Base-by-base conservation (phyloP, 2,797 vertebrate genomes). In the Tragopan temminckii region DNA sequence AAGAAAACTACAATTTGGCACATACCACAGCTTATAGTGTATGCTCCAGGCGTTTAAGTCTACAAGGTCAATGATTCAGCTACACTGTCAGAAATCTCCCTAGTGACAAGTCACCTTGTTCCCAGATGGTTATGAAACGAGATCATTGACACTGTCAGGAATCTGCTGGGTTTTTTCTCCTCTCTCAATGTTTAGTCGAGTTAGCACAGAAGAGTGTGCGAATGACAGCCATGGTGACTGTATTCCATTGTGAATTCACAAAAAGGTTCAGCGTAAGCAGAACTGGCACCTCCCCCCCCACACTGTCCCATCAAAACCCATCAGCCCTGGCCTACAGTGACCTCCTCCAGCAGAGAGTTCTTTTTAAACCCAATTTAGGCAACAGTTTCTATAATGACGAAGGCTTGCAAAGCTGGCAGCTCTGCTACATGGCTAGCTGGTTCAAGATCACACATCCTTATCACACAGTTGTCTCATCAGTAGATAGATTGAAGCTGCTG, bases 111-210 rank as follows among this genome's bases (percentile, higher is more conserved):
- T 80, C 71, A 85, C 63, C 64, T 85, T 90, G 64, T 48, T 86
- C 42, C 67, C 79, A 82, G 50, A 74, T 50, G 67, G 86, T 86
- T 86, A 92, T 40, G 76, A 90, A 95, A 92, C 59, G 80, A 38
- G 16, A 87, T 35, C 79, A 63, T 7, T 66, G 76, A 85, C 5
- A 5, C 19, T 84, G 78, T 89, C 84, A 94, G 75, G 84, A 92
- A 89, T 58, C 59, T 82, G 33, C n/a, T 69, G 69, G 11, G 1
- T 11, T 43, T 58, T 80, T 69, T 2, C 35, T 53, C n/a, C 35
- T 69, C 35, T 72, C 70, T 76, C 57, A 36, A 52, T 40, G 25
- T 70, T 80, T 25, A 79, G 61, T 85, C 52, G 55, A 86, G 86
- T 86, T 85, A 64, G 21, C 85, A 67, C 58, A 61, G 58, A 75